Percentiles rank a stretch among this genome's conserved stretches.
These are phyloP conservation scores for Capitulum mitella DNA, from an alignment of 2,888 invertebrate genomes.

Conservation along the genomic window DNA sequence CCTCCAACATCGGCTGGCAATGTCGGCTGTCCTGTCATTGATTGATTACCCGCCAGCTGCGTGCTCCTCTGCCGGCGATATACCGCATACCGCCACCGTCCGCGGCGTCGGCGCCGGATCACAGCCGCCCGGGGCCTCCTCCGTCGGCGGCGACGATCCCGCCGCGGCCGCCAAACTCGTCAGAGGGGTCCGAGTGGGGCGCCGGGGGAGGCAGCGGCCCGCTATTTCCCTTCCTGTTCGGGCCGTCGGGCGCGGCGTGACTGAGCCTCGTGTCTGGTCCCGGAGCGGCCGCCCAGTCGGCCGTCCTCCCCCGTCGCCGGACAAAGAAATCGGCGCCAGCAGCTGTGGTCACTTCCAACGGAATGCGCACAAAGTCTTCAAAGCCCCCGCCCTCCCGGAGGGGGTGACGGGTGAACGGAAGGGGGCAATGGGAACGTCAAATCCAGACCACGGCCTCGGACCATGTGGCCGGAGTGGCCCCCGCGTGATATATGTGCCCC, in stretches of 20 bases:
- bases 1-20: neutral
- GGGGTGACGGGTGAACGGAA: neutral
- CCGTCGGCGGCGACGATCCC: neutral
- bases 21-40: neutral
- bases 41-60: neutral
- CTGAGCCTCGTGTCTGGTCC: too few relatives aligned
- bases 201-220: too few relatives aligned
- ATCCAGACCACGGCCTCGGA: neutral
- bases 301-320: too few relatives aligned
- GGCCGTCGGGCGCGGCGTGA: too few relatives aligned
- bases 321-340: neutral
- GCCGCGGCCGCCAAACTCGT: neutral
- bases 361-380: constrained; percentile 6
- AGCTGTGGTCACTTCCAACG: constrained; percentile 8
- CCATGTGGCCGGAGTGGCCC: neutral
- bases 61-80: neutral
- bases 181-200: too few relatives aligned
- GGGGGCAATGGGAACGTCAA: neutral
- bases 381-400: neutral
- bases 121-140: neutral
- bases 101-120: neutral
- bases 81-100: neutral
- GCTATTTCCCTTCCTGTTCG: too few relatives aligned
- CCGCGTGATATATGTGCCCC: neutral
- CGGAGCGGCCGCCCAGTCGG: too few relatives aligned